Evolutionary conservation across 2,888 invertebrate species (phyloP), one percentile per base, ranked within the genome.

Genomic region (Tanytarsus gracilentus): DNA sequence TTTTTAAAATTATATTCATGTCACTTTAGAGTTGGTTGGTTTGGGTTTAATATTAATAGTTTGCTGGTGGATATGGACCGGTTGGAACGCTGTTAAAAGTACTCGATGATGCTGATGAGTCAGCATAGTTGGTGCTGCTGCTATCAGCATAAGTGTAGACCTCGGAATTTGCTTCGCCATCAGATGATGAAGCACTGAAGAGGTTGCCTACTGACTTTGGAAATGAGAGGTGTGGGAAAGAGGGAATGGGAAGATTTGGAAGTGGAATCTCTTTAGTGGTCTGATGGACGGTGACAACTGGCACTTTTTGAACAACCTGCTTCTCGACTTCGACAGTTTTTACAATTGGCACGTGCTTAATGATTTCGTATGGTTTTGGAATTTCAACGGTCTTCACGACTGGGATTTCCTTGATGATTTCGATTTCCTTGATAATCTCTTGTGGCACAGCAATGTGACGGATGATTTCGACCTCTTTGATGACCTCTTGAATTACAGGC

Each of bases 341-440:
- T 6, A 30, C 5, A 23, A 62, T 33, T 26, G 59, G 52, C 9
- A 62, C 33, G 16, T 62, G 59, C 23, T 58, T 59, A 6, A 62
- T 26, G 16, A 62, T 53, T 53, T 60, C 50, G 26, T 50, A 49
- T 29, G 60, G 60, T 14, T 50, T 60, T 50, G 60, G 49, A 25
- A 60, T n/a, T 27, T 62, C 62, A 16, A 62, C 50, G 2, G 52
- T 59, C 25, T 51, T 51, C 1, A 29, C 18, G 14, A 51, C 25
- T n/a, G 50, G 51, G 3, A 59, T 30, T 36, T 62, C 58, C 25
- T 62, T 62, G 23, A 58, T 29, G 4, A 58, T 21, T 48, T 59
- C 58, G 9, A 59, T 39, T 27, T 59, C 29, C 30, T 59, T 59
- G 23, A 59, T 59, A 16, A 59, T 3, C 21, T 59, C 56, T 6